Evolutionary conservation across 2,113 vertebrate species (phyloP), one percentile per base, ranked within the genome.

Genomic region (Micronycteris hirsuta): DNA sequence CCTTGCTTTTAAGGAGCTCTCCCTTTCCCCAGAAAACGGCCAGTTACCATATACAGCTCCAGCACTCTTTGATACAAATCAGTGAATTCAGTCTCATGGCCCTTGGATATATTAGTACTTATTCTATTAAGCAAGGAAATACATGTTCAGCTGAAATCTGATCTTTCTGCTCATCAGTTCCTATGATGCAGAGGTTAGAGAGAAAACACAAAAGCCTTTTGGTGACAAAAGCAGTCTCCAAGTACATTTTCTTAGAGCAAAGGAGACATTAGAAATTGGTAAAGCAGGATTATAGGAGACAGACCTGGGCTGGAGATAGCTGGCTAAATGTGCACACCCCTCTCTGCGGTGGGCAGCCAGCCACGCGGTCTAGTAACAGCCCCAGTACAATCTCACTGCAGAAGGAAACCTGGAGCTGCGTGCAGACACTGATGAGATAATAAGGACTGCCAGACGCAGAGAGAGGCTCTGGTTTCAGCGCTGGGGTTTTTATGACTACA

Each of bases 121-220:
- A 94, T 41, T 58, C 92, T 65, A 15, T 17, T 16, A 36, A 91
- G 67, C 71, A 12, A 73, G 19, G 67, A 93, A 92, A 87, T 94
- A 92, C 86, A 80, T 80, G 92, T 45, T 58, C 41, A 3, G 2
- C 68, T 70, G 96, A 94, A 98, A 96, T 26, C 45, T 5, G 84
- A 96, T 36, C 76, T 70, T 89, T 70, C 58, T 43, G n/a, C 81
- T 49, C 41, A 24, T 38, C 91, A 47, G 54, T 56, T 63, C 68
- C 67, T 58, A 61, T 9, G 28, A 65, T 36, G 77, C 74, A 90
- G 84, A 90, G 90, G 68, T 82, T 77, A 71, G 70, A 83, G 24
- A 86, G 90, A 88, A 65, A 92, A 90, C 86, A 84, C 93, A 70
- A 80, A 96, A 95, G 93, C 10, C 36, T 22, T 31, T 45, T 47